Base-by-base conservation (phyloP, 2,888 invertebrate genomes). In the Harpalus rufipes region DNA sequence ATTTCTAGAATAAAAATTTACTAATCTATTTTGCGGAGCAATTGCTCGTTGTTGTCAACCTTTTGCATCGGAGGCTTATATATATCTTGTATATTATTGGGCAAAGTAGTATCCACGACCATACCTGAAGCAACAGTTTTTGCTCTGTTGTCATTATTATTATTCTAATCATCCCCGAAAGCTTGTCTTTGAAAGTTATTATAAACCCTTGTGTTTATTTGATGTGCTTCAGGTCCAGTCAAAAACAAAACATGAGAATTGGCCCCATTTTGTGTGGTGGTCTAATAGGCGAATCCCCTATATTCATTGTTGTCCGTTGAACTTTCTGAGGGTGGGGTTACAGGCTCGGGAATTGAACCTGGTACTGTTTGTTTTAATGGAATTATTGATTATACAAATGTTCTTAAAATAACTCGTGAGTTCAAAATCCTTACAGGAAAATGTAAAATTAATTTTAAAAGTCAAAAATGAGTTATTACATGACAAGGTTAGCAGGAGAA, bases 241-340 rank as follows among this genome's bases (percentile, higher is more conserved):
- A 88, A 85, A 84, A 89, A 90, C 44, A 89, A 86, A 39, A 90
- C 89, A 79, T 88, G 89, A 4, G 89, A 88, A 80, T 85, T 87
- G 0, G 88, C 89, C 32, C 89, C 89, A 86, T 87, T 87, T 5
- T 88, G 86, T 65, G 87, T 88, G 65, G 88, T 87, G 1, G 89
- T 90, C 21, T 87, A 87, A 81, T 90, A 90, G 4, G 88, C 89
- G 82, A 89, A 90, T 39, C 90, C 90, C 7, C 87, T 86, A 59
- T 76, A 84, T n/a, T 84, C 84, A 4, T 61, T 4, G 63, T 79
- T 72, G 79, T 68, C 61, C 8, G 18, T 32, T 68, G 7, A 39
- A 7, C 3, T 14, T n/a, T n/a, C 12, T 39, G 25, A 39, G 4
- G 32, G 12, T 68, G 14, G 32, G 7, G 68, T 25, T 65, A 10